Evolutionary conservation across 2,797 vertebrate genomes (phyloP), one percentile per base, ranked within the genome.

Genomic region (Chaenodraco wilsoni): DNA sequence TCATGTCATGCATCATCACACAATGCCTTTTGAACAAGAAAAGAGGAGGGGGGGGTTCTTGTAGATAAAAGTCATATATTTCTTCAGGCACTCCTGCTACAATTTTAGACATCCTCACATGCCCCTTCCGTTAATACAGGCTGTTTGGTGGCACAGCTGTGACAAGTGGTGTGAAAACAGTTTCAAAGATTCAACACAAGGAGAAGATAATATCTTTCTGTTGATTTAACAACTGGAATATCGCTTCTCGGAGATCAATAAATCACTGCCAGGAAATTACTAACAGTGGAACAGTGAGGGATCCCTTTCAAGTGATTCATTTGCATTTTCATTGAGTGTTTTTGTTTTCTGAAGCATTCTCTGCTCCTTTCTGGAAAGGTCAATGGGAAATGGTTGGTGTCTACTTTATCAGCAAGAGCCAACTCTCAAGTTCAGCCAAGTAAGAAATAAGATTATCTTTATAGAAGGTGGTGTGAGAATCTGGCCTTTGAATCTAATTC

Each of bases 401-500:
- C 90, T 91, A 52, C 83, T 92, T 90, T 88, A 93, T 93, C 92
- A 90, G 90, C 89, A 86, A 81, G 87, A 91, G 82, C 86, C 89
- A 83, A 91, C 89, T 89, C 88, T 88, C 86, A 81, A 91, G 89
- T 91, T 93, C 91, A 93, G 89, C 82, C 89, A 87, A 92, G 91
- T 91, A 93, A 88, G 87, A 93, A 93, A 94, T 92, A 84, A 92
- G 91, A 93, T 94, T 91, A 93, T 91, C 83, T 89, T 88, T 86
- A 88, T 81, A 84, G 89, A 84, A 89, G 86, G 82, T 84, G 55
- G 76, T 86, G 87, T 87, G 88, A 87, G 76, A 88, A 87, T 85
- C 83, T 89, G 88, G 87, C 90, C 89, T 91, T 91, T 91, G 90
- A 91, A 91, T 91, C 79, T 81, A 80, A 88, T 92, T 91, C 87